Base-by-base conservation (phyloP, 2,797 vertebrate genomes). In the Perodicticus potto region DNA sequence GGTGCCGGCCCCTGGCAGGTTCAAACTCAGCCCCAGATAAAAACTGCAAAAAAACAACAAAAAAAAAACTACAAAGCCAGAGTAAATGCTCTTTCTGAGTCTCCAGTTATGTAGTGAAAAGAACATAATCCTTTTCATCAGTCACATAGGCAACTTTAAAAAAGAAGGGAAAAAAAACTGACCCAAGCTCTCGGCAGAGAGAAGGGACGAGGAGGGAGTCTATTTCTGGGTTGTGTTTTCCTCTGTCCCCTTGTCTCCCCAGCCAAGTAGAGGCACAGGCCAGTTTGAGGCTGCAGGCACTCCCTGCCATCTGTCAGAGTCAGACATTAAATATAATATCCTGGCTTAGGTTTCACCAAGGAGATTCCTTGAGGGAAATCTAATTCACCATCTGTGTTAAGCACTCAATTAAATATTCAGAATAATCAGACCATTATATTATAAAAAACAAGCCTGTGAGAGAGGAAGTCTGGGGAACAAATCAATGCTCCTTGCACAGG, bases 361-460 rank as follows among this genome's bases (percentile, higher is more conserved):
- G n/a, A 78, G 63, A 77, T 91, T 59, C 70, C 10, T 32, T 93
- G n/a, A 81, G 23, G 93, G 43, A 40, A 70, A 69, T 63, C 74
- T 67, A 91, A 84, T 80, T 80, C 43, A 74, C 87, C 80, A n/a
- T 89, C 65, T 45, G 23, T 16, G 14, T n/a, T 76, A 61, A 45
- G 25, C 43, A 65, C 13, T 43, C 70, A 61, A 70, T 88, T 55
- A 84, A 72, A 87, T 86, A 53, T 40, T 92, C n/a, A 63, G 34
- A 88, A 91, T 83, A 83, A 93, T 93, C 81, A 94, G 49, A 82
- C 7, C 12, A 61, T 14, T 73, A 1, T 74, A 23, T 77, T 94
- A 57, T 40, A 22, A 67, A 59, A 77, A 45, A 72, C 69, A 49
- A 83, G 34, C 32, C 59, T 53, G 3, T 17, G 19, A 10, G 49